phyloP scores from a whole-genome alignment of 1,140 invertebrate genomes.

The Aradophagus sp. region DNA sequence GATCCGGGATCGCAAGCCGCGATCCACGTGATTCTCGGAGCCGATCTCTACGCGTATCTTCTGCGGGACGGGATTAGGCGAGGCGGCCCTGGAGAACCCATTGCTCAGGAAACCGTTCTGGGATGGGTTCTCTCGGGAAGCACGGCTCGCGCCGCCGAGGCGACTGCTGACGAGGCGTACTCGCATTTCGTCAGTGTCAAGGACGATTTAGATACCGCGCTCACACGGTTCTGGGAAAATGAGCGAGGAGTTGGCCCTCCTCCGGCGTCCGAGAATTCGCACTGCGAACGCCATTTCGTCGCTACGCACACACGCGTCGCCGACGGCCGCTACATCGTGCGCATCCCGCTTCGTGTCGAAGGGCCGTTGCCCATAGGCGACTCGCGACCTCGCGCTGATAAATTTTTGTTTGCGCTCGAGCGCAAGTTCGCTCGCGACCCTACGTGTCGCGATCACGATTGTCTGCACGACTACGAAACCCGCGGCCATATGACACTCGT shows the following conservation, averaged over 20 bases:
- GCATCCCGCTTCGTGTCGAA: neutral
- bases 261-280: neutral
- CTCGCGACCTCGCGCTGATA: neutral
- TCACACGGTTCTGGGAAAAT: slow-evolving; percentile 9
- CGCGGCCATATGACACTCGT: slow-evolving; percentile 11
- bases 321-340: slow-evolving; percentile 5
- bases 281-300: slow-evolving; percentile 7
- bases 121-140: slow-evolving; percentile 2
- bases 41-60: no score
- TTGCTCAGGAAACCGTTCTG: slow-evolving; percentile 1
- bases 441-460: neutral
- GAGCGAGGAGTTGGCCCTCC: neutral
- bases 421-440: neutral
- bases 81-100: no score
- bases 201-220: no score
- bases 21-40: no score
- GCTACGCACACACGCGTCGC: neutral
- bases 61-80: no score
- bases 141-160: neutral
- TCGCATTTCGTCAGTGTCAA: no score
- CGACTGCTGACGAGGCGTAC: no score
- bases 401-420: neutral
- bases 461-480: slow-evolving; percentile 10
- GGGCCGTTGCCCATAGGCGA: neutral
- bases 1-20: no score